These are phyloP conservation scores for Temnothorax curvispinosus DNA, from an alignment of 1,140 invertebrate species.

Conservation along the genomic window DNA sequence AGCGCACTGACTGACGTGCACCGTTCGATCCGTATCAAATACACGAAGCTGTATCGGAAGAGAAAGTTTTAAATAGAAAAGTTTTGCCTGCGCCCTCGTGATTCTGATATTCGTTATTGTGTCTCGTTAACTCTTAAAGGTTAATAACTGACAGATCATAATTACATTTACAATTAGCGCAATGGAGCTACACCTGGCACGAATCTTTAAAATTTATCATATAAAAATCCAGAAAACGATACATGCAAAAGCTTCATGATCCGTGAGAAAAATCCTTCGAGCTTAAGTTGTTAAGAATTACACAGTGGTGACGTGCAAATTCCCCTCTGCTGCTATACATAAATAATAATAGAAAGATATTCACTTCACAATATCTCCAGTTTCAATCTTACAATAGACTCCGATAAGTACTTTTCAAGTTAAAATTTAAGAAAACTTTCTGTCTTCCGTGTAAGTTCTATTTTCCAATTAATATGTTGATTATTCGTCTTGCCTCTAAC, in stretches of 20 bases:
- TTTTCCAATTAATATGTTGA: not conserved
- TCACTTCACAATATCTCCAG: not conserved
- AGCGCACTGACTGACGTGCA: slow-evolving; percentile 18
- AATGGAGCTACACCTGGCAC: not conserved
- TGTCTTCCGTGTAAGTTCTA: not conserved
- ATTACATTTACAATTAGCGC: slow-evolving; percentile 64
- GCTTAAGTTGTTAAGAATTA: slow-evolving; percentile 18
- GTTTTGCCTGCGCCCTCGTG: slow-evolving; percentile 37
- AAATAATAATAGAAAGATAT: slow-evolving; percentile 4
- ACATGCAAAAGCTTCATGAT: slow-evolving; percentile 20
- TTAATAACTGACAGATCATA: slow-evolving; percentile 68
- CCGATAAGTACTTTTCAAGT: not conserved
- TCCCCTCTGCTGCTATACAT: not conserved
- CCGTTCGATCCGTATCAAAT: slow-evolving; percentile 30
- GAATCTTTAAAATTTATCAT: slow-evolving; percentile 50
- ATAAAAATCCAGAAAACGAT: not conserved
- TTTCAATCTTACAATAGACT: not conserved
- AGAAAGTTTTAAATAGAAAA: slow-evolving; percentile 75
- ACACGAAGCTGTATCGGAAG: slow-evolving; percentile 35
- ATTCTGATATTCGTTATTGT: slow-evolving; percentile 62
- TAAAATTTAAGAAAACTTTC: not conserved
- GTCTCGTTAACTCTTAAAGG: slow-evolving; percentile 68
- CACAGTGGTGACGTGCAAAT: not conserved
- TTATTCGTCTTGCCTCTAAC: not conserved
- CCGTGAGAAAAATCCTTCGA: not conserved